These are phyloP conservation scores for Coccyzus lansbergi DNA, from an alignment of 2,797 vertebrate species.

Conservation along the genomic window DNA sequence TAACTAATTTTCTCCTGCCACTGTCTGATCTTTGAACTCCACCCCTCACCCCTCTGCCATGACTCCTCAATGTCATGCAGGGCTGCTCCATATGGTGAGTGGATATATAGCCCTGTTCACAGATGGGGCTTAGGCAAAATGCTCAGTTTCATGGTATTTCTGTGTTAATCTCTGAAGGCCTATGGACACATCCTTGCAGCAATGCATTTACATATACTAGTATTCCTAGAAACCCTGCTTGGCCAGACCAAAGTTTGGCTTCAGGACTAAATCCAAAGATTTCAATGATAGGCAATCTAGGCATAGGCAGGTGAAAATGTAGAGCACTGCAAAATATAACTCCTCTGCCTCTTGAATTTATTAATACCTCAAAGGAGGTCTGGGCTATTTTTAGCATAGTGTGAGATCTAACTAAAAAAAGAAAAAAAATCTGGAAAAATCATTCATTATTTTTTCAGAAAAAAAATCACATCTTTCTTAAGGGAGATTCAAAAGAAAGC, in stretches of 20 bases:
- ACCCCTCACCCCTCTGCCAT: neutral
- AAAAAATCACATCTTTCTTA: neutral
- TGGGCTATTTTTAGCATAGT: neutral
- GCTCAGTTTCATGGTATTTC: neutral
- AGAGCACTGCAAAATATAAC: neutral
- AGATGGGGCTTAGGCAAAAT: constrained; percentile 1
- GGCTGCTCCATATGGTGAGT: neutral
- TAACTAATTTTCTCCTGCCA: neutral
- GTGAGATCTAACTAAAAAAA: neutral
- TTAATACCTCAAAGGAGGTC: neutral
- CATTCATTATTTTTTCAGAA: neutral
- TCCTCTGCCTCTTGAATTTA: neutral
- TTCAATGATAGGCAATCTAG: neutral
- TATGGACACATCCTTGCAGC: neutral
- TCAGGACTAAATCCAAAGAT: neutral
- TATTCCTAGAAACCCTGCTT: neutral
- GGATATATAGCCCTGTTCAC: neutral
- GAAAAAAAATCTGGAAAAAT: neutral
- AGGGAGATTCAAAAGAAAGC: neutral
- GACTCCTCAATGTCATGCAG: neutral
- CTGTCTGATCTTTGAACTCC: constrained; percentile 1
- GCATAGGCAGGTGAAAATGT: neutral
- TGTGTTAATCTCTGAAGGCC: neutral
- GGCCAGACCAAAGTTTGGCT: neutral
- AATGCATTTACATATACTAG: neutral